phyloP scores from a whole-genome alignment of 2,113 vertebrate genomes.

The Neotragus moschatus region DNA sequence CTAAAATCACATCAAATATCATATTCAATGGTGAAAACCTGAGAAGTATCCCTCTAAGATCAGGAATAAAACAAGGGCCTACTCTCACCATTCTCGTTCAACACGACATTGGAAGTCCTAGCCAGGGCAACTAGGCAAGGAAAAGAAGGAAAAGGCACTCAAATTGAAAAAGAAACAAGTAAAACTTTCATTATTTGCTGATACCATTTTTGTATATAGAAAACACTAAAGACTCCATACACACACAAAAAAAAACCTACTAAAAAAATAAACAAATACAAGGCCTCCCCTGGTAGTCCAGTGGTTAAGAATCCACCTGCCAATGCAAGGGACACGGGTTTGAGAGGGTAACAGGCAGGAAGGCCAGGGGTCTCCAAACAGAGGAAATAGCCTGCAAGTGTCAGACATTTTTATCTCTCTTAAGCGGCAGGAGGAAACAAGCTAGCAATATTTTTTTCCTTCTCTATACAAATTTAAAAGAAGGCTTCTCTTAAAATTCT shows the following conservation, averaged over 20 bases:
- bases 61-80: background rate
- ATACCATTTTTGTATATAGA: background rate
- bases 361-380: too few species aligned
- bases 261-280: background rate
- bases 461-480: too few species aligned
- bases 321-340: background rate
- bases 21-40: background rate
- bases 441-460: too few species aligned
- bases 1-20: background rate
- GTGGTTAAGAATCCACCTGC: background rate
- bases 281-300: background rate
- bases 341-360: too few species aligned
- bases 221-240: background rate
- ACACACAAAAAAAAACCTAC: background rate
- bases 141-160: background rate
- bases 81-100: background rate
- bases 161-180: background rate
- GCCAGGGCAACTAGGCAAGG: background rate
- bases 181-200: background rate
- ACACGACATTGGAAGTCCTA: background rate
- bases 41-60: background rate
- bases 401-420: too few species aligned
- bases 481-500: too few species aligned
- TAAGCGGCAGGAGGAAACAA: too few species aligned
- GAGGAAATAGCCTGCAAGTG: too few species aligned